Conservation (phyloP, 2,888 invertebrate genomes). For the Coenonympha arcania region DNA sequence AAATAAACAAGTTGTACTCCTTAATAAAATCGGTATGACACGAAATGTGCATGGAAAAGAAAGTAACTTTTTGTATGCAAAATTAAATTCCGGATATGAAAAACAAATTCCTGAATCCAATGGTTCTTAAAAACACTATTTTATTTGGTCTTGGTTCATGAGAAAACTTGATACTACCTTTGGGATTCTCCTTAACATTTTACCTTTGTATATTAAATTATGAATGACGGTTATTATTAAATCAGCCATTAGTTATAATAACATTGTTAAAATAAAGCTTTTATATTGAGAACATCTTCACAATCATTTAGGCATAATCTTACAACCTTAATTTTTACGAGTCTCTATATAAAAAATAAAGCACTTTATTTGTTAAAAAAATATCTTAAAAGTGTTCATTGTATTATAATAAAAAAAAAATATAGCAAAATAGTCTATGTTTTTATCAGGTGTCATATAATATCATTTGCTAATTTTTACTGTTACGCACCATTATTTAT, state of each 20-base stretch:
- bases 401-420: background rate
- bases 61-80: too few relatives aligned
- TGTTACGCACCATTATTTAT: background rate
- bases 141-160: too few relatives aligned
- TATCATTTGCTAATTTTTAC: background rate
- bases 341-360: background rate
- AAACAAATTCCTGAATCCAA: too few relatives aligned
- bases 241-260: background rate
- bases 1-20: too few relatives aligned
- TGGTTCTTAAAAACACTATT: too few relatives aligned
- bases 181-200: too few relatives aligned
- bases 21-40: too few relatives aligned
- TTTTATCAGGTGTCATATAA: background rate
- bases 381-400: background rate
- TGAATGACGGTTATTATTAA: too few relatives aligned
- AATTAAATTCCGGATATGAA: too few relatives aligned
- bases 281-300: background rate
- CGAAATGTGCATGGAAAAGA: too few relatives aligned
- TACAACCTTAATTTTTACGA: background rate
- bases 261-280: background rate
- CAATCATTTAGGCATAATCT: background rate
- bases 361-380: background rate
- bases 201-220: too few relatives aligned
- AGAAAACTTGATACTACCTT: too few relatives aligned
- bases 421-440: constrained; percentile 1